Evolutionary conservation across 2,888 invertebrate genomes (phyloP).

Genomic region (Phaonia tiefii): DNA sequence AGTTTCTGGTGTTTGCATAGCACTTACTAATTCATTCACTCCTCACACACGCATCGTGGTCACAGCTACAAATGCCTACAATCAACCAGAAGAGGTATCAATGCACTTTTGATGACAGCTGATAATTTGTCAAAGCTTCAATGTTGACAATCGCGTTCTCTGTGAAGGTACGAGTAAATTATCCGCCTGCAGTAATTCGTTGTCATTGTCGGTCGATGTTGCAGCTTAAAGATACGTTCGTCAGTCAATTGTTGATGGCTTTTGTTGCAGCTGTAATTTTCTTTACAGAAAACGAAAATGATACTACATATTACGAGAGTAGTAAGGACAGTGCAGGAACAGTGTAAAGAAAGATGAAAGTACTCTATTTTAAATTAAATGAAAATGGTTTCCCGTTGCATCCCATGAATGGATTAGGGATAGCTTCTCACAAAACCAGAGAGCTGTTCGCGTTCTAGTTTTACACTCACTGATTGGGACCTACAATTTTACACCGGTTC

Average conservation of each 20-base stretch:
- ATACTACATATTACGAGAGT: no score
- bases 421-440: no score
- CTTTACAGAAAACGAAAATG: neutral
- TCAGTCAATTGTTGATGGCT: conserved; percentile 28
- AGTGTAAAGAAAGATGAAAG: no score
- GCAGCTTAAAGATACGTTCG: conserved; percentile 31
- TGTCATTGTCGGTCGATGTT: neutral
- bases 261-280: conserved; percentile 10
- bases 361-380: no score
- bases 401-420: no score
- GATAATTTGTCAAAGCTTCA: conserved; percentile 52
- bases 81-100: conserved; percentile 35
- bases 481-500: no score
- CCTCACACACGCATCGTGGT: conserved; percentile 14
- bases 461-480: no score
- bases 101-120: conserved; percentile 55
- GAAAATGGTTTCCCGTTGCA: no score
- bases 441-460: no score
- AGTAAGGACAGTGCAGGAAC: no score
- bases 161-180: conserved; percentile 32
- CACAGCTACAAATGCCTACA: neutral
- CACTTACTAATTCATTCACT: conserved; percentile 41
- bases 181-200: neutral
- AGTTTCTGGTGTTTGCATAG: conserved; percentile 48
- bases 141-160: conserved; percentile 20